Percentiles rank a stretch among this genome's conserved stretches.
These are phyloP conservation scores for Eupithecia centaureata DNA, from an alignment of 2,888 invertebrate genomes.

Conservation along the genomic window DNA sequence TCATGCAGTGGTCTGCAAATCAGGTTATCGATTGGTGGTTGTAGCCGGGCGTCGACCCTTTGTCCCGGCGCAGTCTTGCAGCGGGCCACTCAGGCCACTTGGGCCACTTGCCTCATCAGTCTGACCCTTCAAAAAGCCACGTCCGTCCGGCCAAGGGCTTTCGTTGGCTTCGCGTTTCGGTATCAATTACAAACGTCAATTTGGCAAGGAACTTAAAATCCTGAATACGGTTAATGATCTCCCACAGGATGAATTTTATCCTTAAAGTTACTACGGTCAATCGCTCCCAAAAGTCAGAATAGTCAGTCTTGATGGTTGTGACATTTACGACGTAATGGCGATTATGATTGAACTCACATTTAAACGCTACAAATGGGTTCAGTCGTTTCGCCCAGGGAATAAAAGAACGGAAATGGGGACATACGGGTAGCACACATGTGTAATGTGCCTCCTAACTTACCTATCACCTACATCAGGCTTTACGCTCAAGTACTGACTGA, in stretches of 20 bases:
- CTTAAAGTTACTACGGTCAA: constrained; percentile 12
- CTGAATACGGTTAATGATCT: constrained; percentile 29
- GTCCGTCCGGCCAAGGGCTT: constrained; percentile 33
- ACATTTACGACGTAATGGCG: constrained; percentile 14
- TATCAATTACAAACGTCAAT: constrained; percentile 29
- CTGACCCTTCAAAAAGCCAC: constrained; percentile 47
- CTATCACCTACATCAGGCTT: constrained; percentile 10
- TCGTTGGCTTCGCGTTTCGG: constrained; percentile 36
- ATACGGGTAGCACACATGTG: constrained; percentile 12
- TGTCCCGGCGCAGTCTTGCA: constrained; percentile 47
- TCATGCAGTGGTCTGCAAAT: constrained; percentile 69
- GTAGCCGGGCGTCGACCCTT: constrained; percentile 75
- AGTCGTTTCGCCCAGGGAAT: constrained; percentile 21
- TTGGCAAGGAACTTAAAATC: constrained; percentile 25
- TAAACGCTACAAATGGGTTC: constrained; percentile 24
- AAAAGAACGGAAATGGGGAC: constrained; percentile 31
- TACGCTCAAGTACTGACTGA: constrained; percentile 4
- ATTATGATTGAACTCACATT: constrained; percentile 19
- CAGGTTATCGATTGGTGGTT: constrained; percentile 79
- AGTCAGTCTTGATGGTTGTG: constrained; percentile 7
- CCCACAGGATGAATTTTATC: constrained; percentile 6
- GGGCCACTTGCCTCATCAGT: constrained; percentile 36
- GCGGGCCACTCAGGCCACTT: constrained; percentile 28
- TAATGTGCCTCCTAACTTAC: not conserved
- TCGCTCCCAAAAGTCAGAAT: not conserved